These are phyloP conservation scores for Rostratula benghalensis DNA, from an alignment of 2,113 vertebrate genomes.

Conservation along the genomic window DNA sequence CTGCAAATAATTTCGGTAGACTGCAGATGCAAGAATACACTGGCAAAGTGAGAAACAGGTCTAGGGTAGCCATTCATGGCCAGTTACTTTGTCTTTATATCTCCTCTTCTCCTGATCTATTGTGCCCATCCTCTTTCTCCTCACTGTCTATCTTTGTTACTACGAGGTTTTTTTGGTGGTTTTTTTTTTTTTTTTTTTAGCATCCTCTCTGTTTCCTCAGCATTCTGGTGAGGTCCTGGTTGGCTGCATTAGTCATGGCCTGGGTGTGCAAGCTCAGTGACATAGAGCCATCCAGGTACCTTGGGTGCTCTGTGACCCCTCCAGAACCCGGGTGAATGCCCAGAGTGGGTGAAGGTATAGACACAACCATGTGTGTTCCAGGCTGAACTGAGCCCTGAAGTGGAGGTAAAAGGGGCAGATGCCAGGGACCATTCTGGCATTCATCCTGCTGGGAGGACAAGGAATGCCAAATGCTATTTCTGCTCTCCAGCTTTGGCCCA, in stretches of 20 bases:
- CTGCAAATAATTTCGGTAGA: not conserved
- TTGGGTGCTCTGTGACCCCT: not conserved
- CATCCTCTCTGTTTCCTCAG: not conserved
- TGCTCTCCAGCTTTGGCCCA: not conserved
- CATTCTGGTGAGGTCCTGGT: not conserved
- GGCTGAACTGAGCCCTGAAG: not conserved
- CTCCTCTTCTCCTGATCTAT: not conserved
- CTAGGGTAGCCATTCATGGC: not conserved
- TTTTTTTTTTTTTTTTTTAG: not conserved
- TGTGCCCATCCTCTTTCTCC: not conserved
- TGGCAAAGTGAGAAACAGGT: not conserved
- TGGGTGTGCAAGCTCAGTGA: accelerated
- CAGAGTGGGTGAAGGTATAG: not conserved
- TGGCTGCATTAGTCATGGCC: not conserved
- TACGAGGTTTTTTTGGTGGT: not conserved
- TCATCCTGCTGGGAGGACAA: not conserved
- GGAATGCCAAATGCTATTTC: not conserved
- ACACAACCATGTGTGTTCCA: not conserved
- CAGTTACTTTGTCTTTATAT: not conserved
- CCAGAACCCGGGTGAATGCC: not conserved
- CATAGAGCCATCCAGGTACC: not conserved
- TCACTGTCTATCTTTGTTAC: not conserved
- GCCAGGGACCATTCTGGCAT: not conserved
- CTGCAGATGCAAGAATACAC: not conserved
- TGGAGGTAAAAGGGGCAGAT: not conserved